phyloP scores from a whole-genome alignment of 2,113 vertebrate species.

The Smithornis capensis region DNA sequence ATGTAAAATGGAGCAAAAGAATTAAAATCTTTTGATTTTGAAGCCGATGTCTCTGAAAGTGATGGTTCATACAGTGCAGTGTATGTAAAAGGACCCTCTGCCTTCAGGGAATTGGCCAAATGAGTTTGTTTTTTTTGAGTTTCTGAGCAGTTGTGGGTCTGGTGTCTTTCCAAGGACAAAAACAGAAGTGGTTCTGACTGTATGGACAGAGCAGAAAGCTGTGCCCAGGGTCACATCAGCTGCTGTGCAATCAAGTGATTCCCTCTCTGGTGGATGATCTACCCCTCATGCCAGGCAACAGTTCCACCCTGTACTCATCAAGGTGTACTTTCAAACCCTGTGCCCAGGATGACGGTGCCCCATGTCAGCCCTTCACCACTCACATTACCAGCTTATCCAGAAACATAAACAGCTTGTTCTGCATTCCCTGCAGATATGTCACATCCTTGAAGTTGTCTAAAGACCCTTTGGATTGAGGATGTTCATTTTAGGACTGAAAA shows the following conservation, averaged over 20 bases:
- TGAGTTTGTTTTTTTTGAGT: background rate
- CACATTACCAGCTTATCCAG: background rate
- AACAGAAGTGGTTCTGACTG: background rate
- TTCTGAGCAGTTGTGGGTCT: background rate
- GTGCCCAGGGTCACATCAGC: background rate
- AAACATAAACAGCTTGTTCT: background rate
- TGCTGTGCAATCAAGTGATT: rapidly evolving
- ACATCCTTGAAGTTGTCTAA: background rate
- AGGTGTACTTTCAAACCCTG: background rate
- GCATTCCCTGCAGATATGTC: background rate
- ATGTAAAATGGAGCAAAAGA: background rate
- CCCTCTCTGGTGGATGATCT: background rate
- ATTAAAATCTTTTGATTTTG: background rate
- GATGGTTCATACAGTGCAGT: background rate
- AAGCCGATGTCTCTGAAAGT: background rate
- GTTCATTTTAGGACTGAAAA: background rate
- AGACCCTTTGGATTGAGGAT: background rate
- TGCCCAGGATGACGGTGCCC: background rate
- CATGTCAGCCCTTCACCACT: background rate
- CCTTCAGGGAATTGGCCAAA: background rate
- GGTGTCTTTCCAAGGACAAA: background rate
- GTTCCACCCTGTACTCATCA: background rate
- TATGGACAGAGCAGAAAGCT: background rate
- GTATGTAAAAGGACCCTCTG: background rate
- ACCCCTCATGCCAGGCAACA: background rate